phyloP scores from a whole-genome alignment of 2,888 invertebrate species.

The Lomographa bimaculata region DNA sequence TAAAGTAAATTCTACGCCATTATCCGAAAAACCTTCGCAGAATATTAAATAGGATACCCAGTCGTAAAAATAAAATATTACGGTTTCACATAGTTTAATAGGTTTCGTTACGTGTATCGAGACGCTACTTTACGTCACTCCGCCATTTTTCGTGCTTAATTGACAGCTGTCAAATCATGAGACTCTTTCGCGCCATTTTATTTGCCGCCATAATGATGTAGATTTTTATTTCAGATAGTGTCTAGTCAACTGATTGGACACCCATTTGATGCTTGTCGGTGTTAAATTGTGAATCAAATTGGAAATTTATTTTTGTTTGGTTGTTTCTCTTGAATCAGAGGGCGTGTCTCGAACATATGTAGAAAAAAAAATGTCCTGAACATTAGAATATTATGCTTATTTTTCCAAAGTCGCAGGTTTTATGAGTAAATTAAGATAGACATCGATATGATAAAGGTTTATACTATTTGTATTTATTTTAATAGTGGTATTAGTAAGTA shows the following conservation, averaged over 20 bases:
- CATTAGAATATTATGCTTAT: too few relatives aligned
- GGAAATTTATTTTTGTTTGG: conserved; percentile 22
- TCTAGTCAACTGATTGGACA: conserved; percentile 43
- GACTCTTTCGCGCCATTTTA: conserved; percentile 68
- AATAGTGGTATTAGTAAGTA: too few relatives aligned
- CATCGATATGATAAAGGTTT: too few relatives aligned
- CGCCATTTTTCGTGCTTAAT: conserved; percentile 59
- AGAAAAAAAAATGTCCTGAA: too few relatives aligned
- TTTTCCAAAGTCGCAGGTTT: too few relatives aligned
- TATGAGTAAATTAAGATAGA: too few relatives aligned
- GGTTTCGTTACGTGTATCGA: conserved; percentile 40
- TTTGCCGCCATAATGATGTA: conserved; percentile 56
- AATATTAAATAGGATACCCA: conserved; percentile 13
- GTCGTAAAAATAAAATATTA: conserved; percentile 23
- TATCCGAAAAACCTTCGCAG: conserved; percentile 2
- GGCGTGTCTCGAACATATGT: too few relatives aligned
- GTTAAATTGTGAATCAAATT: conserved; percentile 32
- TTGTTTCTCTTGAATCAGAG: too few relatives aligned
- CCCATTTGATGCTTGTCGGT: conserved; percentile 32
- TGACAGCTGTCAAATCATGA: conserved; percentile 78
- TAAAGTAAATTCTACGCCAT: neutral
- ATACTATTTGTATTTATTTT: too few relatives aligned
- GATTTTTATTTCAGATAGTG: conserved; percentile 66
- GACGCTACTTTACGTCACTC: conserved; percentile 55
- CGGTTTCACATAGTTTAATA: conserved; percentile 27